Evolutionary conservation across 2,888 invertebrate genomes (phyloP).

Genomic region (Tenthredo amoena): DNA sequence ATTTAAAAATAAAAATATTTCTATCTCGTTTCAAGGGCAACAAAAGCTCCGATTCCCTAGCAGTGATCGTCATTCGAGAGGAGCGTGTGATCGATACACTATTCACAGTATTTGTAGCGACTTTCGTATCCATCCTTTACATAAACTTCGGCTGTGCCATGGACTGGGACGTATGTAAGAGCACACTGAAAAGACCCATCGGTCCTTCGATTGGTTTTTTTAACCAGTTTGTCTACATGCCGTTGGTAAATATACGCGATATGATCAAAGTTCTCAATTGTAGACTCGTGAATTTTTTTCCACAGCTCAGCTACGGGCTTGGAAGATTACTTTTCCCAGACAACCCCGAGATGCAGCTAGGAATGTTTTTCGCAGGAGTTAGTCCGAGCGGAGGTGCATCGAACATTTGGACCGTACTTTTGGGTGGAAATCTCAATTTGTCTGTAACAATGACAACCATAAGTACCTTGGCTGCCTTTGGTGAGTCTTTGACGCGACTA

Average conservation of each 20-base stretch:
- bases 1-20: slow-evolving; percentile 45
- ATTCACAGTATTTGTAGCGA: slow-evolving; percentile 88
- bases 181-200: slow-evolving; percentile 85
- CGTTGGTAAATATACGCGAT: slow-evolving; percentile 81
- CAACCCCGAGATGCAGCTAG: slow-evolving; percentile 86
- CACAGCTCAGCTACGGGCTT: slow-evolving; percentile 86
- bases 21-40: slow-evolving; percentile 56
- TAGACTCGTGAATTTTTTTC: slow-evolving; percentile 7
- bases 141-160: slow-evolving; percentile 95
- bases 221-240: slow-evolving; percentile 92
- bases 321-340: slow-evolving; percentile 87
- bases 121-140: slow-evolving; percentile 89
- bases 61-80: slow-evolving; percentile 82
- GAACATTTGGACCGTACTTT: slow-evolving; percentile 96
- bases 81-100: slow-evolving; percentile 85
- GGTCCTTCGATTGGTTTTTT: slow-evolving; percentile 89
- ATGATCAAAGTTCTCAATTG: background rate
- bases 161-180: slow-evolving; percentile 85
- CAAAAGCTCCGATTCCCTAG: slow-evolving; percentile 71
- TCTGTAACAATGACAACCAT: slow-evolving; percentile 97
- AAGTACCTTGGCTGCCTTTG: slow-evolving; percentile 92
- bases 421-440: slow-evolving; percentile 95
- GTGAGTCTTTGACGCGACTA: slow-evolving; percentile 76
- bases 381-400: slow-evolving; percentile 97
- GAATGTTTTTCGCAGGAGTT: slow-evolving; percentile 94